phyloP scores from a whole-genome alignment of 2,888 invertebrate species.

The Stratiomys singularior region DNA sequence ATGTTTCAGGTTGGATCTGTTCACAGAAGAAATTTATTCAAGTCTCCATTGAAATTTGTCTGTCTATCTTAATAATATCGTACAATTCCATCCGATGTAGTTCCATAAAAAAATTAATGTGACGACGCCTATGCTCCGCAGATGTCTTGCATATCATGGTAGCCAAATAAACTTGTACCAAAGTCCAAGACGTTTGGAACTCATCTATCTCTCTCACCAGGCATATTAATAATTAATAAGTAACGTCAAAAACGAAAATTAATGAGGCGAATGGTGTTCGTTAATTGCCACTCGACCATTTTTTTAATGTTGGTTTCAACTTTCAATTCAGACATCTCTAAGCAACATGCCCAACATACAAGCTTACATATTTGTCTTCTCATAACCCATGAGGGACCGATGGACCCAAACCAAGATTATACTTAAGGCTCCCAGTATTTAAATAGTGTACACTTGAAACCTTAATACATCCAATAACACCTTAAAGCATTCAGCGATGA shows the following conservation, averaged over 20 bases:
- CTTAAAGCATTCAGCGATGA: not conserved
- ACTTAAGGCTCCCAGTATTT: not conserved
- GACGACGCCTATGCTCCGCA: too few relatives aligned
- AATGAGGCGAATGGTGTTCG: slow-evolving; percentile 37
- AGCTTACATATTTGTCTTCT: not conserved
- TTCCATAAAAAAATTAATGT: too few relatives aligned
- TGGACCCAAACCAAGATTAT: not conserved
- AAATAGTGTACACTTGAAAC: not conserved
- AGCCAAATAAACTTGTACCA: too few relatives aligned
- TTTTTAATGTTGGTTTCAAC: slow-evolving; percentile 25
- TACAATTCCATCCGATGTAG: too few relatives aligned
- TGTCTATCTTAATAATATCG: too few relatives aligned
- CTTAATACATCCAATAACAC: not conserved
- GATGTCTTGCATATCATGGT: too few relatives aligned
- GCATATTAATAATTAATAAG: slow-evolving; percentile 12
- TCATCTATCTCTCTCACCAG: not conserved
- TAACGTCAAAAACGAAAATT: slow-evolving; percentile 50
- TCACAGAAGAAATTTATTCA: too few relatives aligned
- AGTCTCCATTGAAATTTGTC: too few relatives aligned
- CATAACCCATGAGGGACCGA: too few relatives aligned
- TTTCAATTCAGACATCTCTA: not conserved
- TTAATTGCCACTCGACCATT: slow-evolving; percentile 37
- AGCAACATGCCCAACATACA: not conserved
- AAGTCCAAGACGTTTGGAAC: too few relatives aligned
- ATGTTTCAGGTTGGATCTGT: too few relatives aligned